These are phyloP conservation scores for Thamnophis sirtalis DNA, from an alignment of 2,113 vertebrate genomes.

Conservation along the genomic window DNA sequence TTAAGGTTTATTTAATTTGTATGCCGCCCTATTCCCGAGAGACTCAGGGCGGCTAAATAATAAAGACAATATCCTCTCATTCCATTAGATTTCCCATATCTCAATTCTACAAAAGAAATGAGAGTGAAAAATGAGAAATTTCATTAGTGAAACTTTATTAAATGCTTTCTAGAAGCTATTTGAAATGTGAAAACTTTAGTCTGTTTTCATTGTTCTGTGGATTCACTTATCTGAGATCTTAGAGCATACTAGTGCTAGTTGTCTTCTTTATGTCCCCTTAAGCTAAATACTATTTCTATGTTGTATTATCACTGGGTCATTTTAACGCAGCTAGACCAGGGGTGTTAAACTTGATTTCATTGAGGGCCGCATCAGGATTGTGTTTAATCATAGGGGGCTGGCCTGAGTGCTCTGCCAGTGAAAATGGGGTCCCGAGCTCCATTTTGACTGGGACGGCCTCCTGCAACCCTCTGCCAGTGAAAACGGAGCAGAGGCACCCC, in stretches of 20 bases:
- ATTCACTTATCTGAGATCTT: neutral
- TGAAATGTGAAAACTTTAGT: neutral
- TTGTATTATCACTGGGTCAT: neutral
- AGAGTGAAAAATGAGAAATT: neutral
- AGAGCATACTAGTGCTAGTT: neutral
- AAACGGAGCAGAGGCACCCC: too few relatives aligned
- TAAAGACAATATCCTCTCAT: neutral
- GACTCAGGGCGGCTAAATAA: too few relatives aligned
- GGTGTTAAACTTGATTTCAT: too few relatives aligned
- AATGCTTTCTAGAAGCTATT: neutral
- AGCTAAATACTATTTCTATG: neutral
- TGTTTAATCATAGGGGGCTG: too few relatives aligned
- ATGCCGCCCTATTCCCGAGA: too few relatives aligned
- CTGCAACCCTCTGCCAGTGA: too few relatives aligned
- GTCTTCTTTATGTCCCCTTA: neutral
- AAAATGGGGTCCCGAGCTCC: too few relatives aligned
- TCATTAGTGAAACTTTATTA: neutral
- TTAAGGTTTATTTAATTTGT: too few relatives aligned
- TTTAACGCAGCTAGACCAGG: neutral
- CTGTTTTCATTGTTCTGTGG: neutral
- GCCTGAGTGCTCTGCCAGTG: too few relatives aligned
- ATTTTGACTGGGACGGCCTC: too few relatives aligned
- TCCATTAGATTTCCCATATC: neutral
- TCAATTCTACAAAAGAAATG: neutral
- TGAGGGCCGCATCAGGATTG: too few relatives aligned